These are phyloP conservation scores for Numenius arquata DNA, from an alignment of 2,113 vertebrate species.

Conservation along the genomic window DNA sequence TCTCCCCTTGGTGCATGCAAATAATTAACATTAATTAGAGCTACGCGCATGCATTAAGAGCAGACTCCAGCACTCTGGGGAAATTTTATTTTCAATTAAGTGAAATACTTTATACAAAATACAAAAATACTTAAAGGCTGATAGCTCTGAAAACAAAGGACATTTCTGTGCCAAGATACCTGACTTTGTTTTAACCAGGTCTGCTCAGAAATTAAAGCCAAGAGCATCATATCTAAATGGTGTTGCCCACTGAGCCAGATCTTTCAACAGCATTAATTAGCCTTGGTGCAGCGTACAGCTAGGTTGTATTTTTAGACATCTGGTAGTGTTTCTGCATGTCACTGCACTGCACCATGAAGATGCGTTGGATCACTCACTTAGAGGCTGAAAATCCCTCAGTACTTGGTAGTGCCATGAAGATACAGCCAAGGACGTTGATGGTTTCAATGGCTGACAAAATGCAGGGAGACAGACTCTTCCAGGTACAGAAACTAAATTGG, in stretches of 20 bases:
- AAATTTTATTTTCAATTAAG: conserved; percentile 65
- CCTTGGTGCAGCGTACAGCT: background rate
- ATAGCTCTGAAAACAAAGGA: conserved; percentile 32
- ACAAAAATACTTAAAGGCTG: conserved; percentile 20
- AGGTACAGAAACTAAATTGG: background rate
- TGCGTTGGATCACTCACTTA: background rate
- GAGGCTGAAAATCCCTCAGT: background rate
- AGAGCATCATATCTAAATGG: background rate
- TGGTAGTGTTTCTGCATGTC: background rate
- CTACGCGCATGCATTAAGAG: conserved; percentile 15
- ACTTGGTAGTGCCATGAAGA: background rate
- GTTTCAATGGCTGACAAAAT: background rate
- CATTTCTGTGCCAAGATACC: background rate
- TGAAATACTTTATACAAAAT: no score
- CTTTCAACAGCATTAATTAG: conserved; percentile 19
- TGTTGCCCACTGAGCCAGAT: background rate
- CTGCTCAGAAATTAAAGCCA: conserved; percentile 24
- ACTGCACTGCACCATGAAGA: background rate
- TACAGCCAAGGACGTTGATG: background rate
- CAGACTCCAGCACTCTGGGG: conserved; percentile 23
- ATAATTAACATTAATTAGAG: conserved; percentile 64
- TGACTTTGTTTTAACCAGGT: conserved; percentile 41
- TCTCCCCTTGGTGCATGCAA: conserved; percentile 14
- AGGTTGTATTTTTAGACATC: background rate
- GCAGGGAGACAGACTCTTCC: background rate